Conservation (phyloP, 2,113 vertebrate species). For the Atractosteus spatula region DNA sequence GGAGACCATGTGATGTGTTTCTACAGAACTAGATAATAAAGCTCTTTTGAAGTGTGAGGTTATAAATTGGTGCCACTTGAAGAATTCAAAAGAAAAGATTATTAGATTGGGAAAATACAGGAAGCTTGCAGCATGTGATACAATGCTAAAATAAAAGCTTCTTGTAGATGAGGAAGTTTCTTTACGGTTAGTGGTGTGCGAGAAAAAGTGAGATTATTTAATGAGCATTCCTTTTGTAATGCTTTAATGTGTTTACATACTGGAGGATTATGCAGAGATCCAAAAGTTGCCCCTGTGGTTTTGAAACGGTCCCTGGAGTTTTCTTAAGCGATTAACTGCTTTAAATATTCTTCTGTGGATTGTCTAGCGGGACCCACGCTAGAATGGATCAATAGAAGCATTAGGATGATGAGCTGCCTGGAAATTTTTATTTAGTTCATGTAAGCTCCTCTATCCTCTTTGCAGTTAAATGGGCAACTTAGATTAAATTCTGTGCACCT, state of each 20-base stretch:
- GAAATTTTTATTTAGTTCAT: conserved; percentile 39
- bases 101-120: neutral
- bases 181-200: conserved; percentile 36
- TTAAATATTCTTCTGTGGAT: conserved; percentile 48
- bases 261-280: conserved; percentile 48
- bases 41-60: too few relatives aligned
- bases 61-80: too few relatives aligned
- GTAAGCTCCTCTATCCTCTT: conserved; percentile 31
- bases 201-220: conserved; percentile 34
- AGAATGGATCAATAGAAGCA: conserved; percentile 56
- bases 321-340: conserved; percentile 60
- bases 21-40: too few relatives aligned
- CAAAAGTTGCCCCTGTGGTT: conserved; percentile 51
- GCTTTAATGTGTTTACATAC: conserved; percentile 60
- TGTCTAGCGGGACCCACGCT: conserved; percentile 40
- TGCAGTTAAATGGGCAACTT: conserved; percentile 42
- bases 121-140: neutral
- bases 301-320: conserved; percentile 54
- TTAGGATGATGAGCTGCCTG: conserved; percentile 54
- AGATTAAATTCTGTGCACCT: conserved; percentile 39
- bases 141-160: neutral
- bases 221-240: conserved; percentile 50
- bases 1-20: too few relatives aligned
- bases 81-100: too few relatives aligned
- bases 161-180: conserved; percentile 21